These are phyloP conservation scores for Zophobas atratus DNA, from an alignment of 1,140 invertebrate genomes.

Conservation along the genomic window DNA sequence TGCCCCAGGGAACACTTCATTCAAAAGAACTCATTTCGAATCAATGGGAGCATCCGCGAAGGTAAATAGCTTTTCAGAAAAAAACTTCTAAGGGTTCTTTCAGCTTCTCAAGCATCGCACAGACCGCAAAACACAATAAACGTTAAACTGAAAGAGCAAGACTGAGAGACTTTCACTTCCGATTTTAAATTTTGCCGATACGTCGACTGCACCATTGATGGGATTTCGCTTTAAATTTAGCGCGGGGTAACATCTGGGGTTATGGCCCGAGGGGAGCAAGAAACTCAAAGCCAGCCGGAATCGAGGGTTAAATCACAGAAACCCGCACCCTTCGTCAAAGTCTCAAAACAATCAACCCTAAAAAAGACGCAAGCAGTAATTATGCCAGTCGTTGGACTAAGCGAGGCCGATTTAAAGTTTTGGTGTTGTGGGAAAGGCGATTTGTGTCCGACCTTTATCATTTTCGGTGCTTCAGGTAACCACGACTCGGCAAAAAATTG, in stretches of 20 bases:
- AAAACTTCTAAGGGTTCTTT: conserved; percentile 4
- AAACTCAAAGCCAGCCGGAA: background rate
- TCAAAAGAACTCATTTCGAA: conserved; percentile 20
- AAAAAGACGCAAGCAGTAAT: conserved; percentile 11
- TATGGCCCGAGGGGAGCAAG: conserved; percentile 6
- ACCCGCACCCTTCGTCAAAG: conserved; percentile 27
- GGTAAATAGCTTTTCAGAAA: conserved; percentile 26
- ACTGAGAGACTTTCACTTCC: background rate
- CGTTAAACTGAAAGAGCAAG: conserved; percentile 8
- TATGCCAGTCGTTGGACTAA: conserved; percentile 4
- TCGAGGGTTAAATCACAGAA: conserved; percentile 34
- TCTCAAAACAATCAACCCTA: conserved; percentile 10
- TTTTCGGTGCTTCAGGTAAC: background rate
- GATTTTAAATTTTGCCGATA: too few relatives aligned
- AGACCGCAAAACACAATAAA: conserved; percentile 8
- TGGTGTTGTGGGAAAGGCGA: background rate
- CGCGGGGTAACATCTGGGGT: conserved; percentile 17
- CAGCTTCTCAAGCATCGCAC: background rate
- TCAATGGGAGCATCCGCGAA: conserved; percentile 19
- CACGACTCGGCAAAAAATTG: background rate
- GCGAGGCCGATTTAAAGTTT: background rate
- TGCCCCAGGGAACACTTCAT: conserved; percentile 16
- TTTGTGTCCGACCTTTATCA: background rate
- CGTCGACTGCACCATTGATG: conserved; percentile 1
- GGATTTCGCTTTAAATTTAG: conserved; percentile 20